Conservation (phyloP, 2,113 vertebrate genomes). For the Lophotis ruficrista region DNA sequence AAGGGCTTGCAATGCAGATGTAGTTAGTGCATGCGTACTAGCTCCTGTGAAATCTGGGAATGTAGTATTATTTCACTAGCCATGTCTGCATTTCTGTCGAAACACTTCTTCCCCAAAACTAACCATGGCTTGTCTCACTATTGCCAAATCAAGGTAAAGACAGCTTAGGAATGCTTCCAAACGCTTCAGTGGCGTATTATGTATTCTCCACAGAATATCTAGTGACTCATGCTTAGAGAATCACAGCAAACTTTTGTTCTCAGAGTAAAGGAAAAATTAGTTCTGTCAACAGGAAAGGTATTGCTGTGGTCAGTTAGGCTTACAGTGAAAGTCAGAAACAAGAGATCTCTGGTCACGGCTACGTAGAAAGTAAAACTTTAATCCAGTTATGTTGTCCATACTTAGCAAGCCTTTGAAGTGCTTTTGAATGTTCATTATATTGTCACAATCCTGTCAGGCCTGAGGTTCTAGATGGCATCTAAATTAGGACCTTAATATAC, state of each 20-base stretch:
- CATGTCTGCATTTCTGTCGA: neutral
- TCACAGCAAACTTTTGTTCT: neutral
- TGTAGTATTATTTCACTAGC: neutral
- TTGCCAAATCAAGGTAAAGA: neutral
- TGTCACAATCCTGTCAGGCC: neutral
- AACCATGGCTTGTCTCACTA: neutral
- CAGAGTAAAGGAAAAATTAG: neutral
- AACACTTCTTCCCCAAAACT: neutral
- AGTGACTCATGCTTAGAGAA: neutral
- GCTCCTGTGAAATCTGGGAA: neutral
- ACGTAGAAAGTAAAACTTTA: neutral
- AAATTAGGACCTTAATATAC: neutral
- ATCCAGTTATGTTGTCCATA: neutral
- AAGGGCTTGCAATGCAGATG: neutral
- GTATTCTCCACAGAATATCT: neutral
- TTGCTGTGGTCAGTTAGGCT: neutral
- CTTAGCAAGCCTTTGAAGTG: neutral
- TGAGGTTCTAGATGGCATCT: neutral
- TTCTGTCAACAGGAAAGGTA: neutral
- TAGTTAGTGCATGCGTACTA: neutral
- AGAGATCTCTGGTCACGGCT: neutral
- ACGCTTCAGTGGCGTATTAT: neutral
- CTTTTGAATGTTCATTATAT: neutral
- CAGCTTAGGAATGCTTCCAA: neutral
- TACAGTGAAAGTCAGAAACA: neutral